Base-by-base conservation (phyloP, 2,113 vertebrate species). In the Catharus bicknelli region DNA sequence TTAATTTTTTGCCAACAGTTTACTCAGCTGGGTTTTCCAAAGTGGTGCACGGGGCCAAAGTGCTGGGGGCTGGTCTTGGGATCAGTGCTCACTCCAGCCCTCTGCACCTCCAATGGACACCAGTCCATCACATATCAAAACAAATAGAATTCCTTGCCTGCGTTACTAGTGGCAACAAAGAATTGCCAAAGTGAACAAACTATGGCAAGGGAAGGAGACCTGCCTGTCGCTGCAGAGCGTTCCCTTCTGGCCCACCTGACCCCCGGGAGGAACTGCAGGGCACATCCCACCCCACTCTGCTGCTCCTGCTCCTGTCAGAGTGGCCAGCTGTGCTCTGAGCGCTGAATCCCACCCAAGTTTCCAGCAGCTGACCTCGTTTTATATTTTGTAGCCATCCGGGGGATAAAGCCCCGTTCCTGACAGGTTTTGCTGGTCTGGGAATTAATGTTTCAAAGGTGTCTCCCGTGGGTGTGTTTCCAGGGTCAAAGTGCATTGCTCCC, bases 401-500 rank as follows among this genome's bases (percentile, higher is more conserved):
- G 16, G 7, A 47, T 73, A 62, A 45, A 16, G 29, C 38, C 59
- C 61, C 40, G 36, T 48, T 77, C 66, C 47, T 79, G 72, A 18
- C 22, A 69, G 81, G 84, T 77, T 89, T 80, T 5, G 13, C 54
- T 30, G 66, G 74, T 90, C 68, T 59, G 86, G 88, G 88, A 66
- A 75, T 10, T 34, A 87, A 25, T 38, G 74, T 95, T 83, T 80
- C 94, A 92, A 84, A 90, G 94, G 89, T 89, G n/a, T 58, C 67
- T 88, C 38, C 42, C 0, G 34, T 13, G 27, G 86, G 84, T 85
- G 89, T 85, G 89, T 96, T 96, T 94, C 84, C 89, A 94, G 95
- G 95, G 96, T 96, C 95, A 95, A 94, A 96, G 95, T 96, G 96
- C 95, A 14, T 69, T 58, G 43, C 51, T 93, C 42, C 68, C 2